These are phyloP conservation scores for Salvator merianae DNA, from an alignment of 2,113 vertebrate genomes.

Conservation along the genomic window DNA sequence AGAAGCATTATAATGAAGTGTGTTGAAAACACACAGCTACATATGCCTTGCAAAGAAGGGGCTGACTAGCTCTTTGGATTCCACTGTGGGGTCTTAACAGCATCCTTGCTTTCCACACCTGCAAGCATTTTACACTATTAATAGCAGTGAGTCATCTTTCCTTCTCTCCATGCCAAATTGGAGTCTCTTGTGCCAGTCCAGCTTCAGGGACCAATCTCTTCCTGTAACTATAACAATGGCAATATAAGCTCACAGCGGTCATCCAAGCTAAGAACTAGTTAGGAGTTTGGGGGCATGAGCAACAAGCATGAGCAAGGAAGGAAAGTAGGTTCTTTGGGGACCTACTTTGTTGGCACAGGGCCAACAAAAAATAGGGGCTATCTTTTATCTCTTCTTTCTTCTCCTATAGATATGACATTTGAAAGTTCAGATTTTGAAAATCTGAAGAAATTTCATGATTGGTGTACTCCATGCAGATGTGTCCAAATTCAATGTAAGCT, in stretches of 20 bases:
- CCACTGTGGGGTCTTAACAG: neutral
- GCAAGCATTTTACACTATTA: slow-evolving; percentile 1
- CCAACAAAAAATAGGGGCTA: no score
- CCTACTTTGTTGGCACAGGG: no score
- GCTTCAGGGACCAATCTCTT: neutral
- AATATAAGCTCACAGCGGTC: neutral
- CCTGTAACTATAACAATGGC: neutral
- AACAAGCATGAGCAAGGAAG: neutral
- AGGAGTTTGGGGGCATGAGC: neutral
- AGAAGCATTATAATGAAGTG: neutral
- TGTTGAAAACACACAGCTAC: neutral
- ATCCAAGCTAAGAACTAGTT: neutral
- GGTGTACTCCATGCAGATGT: no score
- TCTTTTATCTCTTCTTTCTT: no score
- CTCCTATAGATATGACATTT: no score
- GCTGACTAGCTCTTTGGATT: neutral
- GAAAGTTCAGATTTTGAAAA: no score
- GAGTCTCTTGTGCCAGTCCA: no score
- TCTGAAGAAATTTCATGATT: no score
- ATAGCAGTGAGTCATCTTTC: slow-evolving; percentile 4
- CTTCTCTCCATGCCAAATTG: neutral
- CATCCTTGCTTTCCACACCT: neutral
- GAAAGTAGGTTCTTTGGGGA: neutral
- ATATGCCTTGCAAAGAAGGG: neutral
- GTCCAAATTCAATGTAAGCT: no score